phyloP scores from a whole-genome alignment of 2,113 vertebrate genomes.

The Pterocles gutturalis region DNA sequence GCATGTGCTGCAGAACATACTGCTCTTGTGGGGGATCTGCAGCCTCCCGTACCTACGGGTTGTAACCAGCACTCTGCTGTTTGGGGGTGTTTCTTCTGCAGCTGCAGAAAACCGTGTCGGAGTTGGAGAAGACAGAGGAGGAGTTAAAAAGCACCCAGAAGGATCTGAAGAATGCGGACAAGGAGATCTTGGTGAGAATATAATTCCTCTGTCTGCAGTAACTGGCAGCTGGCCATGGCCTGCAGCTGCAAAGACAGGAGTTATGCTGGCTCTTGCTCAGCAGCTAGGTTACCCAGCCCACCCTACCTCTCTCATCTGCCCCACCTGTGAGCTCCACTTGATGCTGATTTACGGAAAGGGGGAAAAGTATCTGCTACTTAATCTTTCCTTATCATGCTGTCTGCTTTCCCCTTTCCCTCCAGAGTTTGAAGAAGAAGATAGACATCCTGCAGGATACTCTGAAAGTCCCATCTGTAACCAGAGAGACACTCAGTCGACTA shows the following conservation, averaged over 20 bases:
- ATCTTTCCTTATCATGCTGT: neutral
- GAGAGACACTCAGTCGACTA: slow-evolving; percentile 89
- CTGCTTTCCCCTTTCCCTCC: neutral
- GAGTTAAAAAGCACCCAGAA: slow-evolving; percentile 88
- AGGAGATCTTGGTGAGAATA: slow-evolving; percentile 87
- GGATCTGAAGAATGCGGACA: slow-evolving; percentile 89
- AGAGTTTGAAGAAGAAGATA: slow-evolving; percentile 96
- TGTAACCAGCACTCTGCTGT: neutral
- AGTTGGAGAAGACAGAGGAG: slow-evolving; percentile 81
- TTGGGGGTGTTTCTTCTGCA: slow-evolving; percentile 39
- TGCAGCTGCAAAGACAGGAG: slow-evolving; percentile 16
- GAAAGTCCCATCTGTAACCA: slow-evolving; percentile 87
- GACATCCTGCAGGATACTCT: slow-evolving; percentile 92
- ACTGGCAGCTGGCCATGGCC: neutral
- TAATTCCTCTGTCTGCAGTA: neutral
- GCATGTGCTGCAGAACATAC: neutral
- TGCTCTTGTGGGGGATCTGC: neutral
- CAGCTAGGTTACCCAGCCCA: neutral
- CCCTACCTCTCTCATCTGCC: neutral
- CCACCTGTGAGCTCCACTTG: neutral
- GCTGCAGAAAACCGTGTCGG: slow-evolving; percentile 83
- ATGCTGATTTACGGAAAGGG: neutral
- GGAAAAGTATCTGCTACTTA: neutral
- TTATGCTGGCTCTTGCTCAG: neutral
- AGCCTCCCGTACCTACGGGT: neutral